phyloP scores from a whole-genome alignment of 1,140 invertebrate genomes.

The Chironomus tepperi region DNA sequence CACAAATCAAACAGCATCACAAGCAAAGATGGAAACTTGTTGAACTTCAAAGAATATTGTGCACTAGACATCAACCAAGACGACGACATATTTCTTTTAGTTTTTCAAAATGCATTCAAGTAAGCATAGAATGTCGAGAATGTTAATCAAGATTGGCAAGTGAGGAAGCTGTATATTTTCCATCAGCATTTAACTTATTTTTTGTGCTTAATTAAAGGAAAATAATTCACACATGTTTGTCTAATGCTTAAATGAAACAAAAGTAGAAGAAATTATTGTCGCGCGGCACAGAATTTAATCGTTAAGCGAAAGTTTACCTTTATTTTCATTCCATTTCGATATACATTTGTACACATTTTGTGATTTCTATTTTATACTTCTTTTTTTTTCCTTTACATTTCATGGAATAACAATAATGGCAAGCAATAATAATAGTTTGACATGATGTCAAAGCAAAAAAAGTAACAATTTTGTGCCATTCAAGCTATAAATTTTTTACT shows the following conservation, averaged over 20 bases:
- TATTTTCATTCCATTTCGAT: too few species aligned
- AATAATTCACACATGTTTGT: not conserved
- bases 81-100: too few species aligned
- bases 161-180: not conserved
- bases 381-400: not conserved
- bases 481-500: not conserved
- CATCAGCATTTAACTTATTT: not conserved
- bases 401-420: not conserved
- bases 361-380: not conserved
- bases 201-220: not conserved
- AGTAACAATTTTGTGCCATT: not conserved
- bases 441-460: constrained; percentile 8
- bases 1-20: too few species aligned
- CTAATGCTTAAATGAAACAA: not conserved
- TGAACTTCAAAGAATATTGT: not conserved
- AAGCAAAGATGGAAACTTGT: not conserved
- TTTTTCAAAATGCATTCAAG: not conserved
- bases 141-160: constrained; percentile 12
- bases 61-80: not conserved
- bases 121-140: not conserved
- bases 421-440: constrained; percentile 6
- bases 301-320: not conserved
- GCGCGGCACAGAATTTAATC: not conserved
- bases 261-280: not conserved
- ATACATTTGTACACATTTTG: not conserved